A percentile compares a stretch with the other conserved stretches of the same genome.
phyloP scores from a whole-genome alignment of 2,888 invertebrate species.

The Gortyna flavago region DNA sequence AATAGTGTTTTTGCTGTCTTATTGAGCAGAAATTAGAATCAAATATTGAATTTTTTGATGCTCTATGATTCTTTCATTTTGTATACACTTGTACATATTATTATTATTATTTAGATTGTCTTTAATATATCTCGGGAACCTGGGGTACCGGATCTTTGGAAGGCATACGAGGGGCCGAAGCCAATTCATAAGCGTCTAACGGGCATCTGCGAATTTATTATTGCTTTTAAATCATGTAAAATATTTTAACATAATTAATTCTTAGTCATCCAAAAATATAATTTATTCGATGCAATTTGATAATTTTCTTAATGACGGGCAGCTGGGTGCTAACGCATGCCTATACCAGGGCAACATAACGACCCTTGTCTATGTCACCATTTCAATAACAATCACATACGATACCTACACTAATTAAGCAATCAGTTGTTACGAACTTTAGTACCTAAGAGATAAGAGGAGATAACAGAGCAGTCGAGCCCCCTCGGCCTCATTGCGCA shows the following conservation, averaged over 20 bases:
- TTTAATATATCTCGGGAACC: too few relatives aligned
- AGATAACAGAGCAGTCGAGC: slow-evolving; percentile 54
- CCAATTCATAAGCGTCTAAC: not conserved
- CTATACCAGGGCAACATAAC: slow-evolving; percentile 15
- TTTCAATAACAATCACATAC: slow-evolving; percentile 14
- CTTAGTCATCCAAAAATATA: not conserved
- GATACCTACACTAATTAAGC: slow-evolving; percentile 11
- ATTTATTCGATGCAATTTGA: not conserved
- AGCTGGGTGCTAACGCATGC: not conserved
- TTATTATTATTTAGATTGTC: not conserved
- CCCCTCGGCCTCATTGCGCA: slow-evolving; percentile 34
- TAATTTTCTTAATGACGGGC: not conserved
- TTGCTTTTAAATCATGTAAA: too few relatives aligned
- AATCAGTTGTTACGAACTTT: slow-evolving; percentile 47
- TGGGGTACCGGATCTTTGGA: not conserved
- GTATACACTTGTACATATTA: not conserved
- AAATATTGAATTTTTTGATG: not conserved
- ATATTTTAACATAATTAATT: not conserved
- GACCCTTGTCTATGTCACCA: slow-evolving; percentile 29
- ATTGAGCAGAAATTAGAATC: not conserved
- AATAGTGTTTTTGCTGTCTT: not conserved
- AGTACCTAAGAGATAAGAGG: slow-evolving; percentile 33
- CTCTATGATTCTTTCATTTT: not conserved
- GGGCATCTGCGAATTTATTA: too few relatives aligned
- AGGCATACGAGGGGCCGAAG: not conserved